These are phyloP conservation scores for Lepus europaeus DNA, from an alignment of 2,113 vertebrate species.

Conservation along the genomic window DNA sequence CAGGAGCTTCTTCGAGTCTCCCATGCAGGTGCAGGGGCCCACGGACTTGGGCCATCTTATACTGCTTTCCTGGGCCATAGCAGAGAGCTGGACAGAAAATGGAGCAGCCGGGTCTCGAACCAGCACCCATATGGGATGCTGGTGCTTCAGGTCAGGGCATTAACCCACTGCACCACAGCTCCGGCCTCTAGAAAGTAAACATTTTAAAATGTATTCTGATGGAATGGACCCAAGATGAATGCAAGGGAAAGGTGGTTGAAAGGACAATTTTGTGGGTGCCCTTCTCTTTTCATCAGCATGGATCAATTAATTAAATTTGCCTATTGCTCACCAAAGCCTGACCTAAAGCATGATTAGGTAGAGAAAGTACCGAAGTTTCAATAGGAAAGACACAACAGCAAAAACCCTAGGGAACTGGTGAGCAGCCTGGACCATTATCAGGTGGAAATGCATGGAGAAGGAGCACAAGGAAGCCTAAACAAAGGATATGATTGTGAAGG, in stretches of 20 bases:
- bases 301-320: constrained; percentile 31
- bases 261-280: neutral
- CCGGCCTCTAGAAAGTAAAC: neutral
- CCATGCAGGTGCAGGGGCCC: too few relatives aligned
- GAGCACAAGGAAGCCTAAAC: too few relatives aligned
- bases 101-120: too few relatives aligned
- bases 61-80: too few relatives aligned
- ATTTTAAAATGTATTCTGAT: constrained; percentile 7
- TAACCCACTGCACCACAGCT: too few relatives aligned
- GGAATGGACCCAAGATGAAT: neutral
- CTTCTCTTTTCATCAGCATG: neutral
- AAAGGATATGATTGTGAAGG: neutral
- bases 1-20: too few relatives aligned
- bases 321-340: constrained; percentile 20
- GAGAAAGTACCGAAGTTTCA: neutral
- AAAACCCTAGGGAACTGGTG: neutral
- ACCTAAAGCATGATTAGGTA: neutral
- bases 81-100: too few relatives aligned
- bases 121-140: too few relatives aligned
- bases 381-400: neutral
- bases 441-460: neutral
- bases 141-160: too few relatives aligned
- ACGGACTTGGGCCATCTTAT: too few relatives aligned
- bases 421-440: neutral
- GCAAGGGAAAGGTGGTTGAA: neutral